Evolutionary conservation across 2,888 invertebrate species (phyloP), one percentile per base, ranked within the genome.

Genomic region (Xestia xanthographa): DNA sequence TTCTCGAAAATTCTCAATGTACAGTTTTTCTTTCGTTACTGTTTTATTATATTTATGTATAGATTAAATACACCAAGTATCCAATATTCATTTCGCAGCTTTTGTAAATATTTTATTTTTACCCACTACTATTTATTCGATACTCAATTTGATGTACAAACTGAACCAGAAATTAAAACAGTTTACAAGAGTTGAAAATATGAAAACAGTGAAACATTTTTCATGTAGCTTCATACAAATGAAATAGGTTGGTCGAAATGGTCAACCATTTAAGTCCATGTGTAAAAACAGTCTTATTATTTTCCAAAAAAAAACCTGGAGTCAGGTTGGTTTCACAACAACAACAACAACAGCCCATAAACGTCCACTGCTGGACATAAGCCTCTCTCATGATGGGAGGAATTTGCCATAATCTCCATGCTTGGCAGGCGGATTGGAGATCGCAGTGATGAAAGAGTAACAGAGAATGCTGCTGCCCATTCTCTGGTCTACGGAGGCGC

Each of bases 111-210:
- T 75, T 75, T 38, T 29, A 26, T 60, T 66, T 74, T 14, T n/a
- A 48, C 17, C 26, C 8, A 58, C 14, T 26, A 65, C 11, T 60
- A 56, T 66, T 76, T 34, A 74, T 60, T 76, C 14, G 0, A 50
- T 66, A 60, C 34, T 56, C 45, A 45, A 45, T 45, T 77, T 75
- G 38, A 70, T 56, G 22, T 17, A 48, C 58, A 9, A 41, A 48
- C 70, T 48, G 29, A 77, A 65, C 26, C 41, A 77, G 6, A 41
- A 77, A 48, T 77, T 14, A 65, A 77, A 65, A 34, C 20, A 29
- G 6, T 45, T 75, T 29, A 66, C 45, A 56, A n/a, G 29, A 41
- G 20, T n/a, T 12, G 26, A 67, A 68, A 48, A 67, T 75, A 75
- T 67, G 5, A 58, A 58, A 75, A 75, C 3, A n/a, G 2, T 56